Evolutionary conservation across 2,797 vertebrate genomes (phyloP).

Genomic region (Pipistrellus pygmaeus): DNA sequence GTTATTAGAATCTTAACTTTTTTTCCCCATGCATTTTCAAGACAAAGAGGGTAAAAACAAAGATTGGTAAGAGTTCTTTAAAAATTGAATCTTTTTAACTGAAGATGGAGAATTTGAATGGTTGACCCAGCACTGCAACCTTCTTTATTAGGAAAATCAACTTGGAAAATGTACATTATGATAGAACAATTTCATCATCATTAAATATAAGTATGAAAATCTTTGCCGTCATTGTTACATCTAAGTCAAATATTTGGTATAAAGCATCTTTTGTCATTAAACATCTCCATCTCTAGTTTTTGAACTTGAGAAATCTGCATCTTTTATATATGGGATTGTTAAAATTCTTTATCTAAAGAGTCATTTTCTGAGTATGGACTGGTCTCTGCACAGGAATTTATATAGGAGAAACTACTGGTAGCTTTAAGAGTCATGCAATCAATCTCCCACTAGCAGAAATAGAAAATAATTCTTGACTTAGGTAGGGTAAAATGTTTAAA

Average conservation of each 20-base stretch:
- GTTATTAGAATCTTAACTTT: conserved; percentile 4
- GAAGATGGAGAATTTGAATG: conserved; percentile 23
- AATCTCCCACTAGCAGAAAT: not conserved
- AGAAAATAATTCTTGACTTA: conserved; percentile 51
- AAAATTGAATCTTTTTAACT: conserved; percentile 3
- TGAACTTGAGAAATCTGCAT: not conserved
- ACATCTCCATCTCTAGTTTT: not conserved
- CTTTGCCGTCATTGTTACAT: not conserved
- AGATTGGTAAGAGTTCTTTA: conserved; percentile 38
- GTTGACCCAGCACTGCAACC: not conserved
- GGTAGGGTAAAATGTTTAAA: conserved; percentile 61
- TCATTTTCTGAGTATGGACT: conserved; percentile 28
- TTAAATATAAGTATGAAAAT: conserved; percentile 8
- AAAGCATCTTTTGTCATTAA: conserved; percentile 27
- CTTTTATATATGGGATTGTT: not conserved
- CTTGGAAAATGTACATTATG: not conserved
- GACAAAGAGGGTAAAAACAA: conserved; percentile 17
- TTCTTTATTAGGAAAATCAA: conserved; percentile 42
- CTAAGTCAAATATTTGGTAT: conserved; percentile 36
- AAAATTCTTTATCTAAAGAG: not conserved
- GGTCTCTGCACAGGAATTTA: not conserved
- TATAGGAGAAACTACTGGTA: not conserved
- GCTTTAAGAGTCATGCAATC: conserved; percentile 14
- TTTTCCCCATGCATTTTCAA: not conserved
- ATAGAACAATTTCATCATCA: not conserved